A percentile compares a stretch with the other conserved stretches of the same genome.
Conservation (phyloP, 2,888 invertebrate species). For the Macrosoma leucophasiata region DNA sequence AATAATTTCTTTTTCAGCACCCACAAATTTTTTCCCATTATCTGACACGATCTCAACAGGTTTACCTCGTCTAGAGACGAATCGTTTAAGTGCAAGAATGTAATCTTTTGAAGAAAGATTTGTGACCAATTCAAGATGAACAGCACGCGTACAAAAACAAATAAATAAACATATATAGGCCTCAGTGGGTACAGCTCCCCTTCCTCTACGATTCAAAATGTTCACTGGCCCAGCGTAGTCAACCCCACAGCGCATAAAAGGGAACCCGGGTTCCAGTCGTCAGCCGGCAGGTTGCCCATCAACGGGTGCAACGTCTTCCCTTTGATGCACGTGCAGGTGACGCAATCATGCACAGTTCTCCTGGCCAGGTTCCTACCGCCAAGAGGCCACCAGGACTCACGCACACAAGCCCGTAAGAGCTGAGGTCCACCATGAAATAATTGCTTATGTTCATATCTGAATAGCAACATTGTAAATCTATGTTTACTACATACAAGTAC, state of each 20-base stretch:
- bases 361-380: conserved; percentile 19
- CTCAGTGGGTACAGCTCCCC: conserved; percentile 2
- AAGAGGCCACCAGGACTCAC: conserved; percentile 18
- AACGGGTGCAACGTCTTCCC: conserved; percentile 9
- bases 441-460: conserved; percentile 13
- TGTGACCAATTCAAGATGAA: conserved; percentile 10
- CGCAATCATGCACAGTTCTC: conserved; percentile 12
- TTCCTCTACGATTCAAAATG: conserved; percentile 10
- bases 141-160: conserved; percentile 4
- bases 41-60: conserved; percentile 10
- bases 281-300: conserved; percentile 11
- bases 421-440: conserved; percentile 20
- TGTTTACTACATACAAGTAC: conserved; percentile 14
- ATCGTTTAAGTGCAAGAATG: conserved; percentile 13
- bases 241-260: conserved; percentile 9
- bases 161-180: conserved; percentile 5
- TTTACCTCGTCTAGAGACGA: conserved; percentile 12
- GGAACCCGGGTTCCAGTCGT: conserved; percentile 7
- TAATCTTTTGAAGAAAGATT: conserved; percentile 10
- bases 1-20: neutral
- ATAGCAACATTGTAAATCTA: conserved; percentile 13
- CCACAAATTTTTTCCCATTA: conserved; percentile 13
- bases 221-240: conserved; percentile 18
- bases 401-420: conserved; percentile 9
- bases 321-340: conserved; percentile 12